Conservation (phyloP, 1,140 invertebrate species). For the Bathynomus jamesi region DNA sequence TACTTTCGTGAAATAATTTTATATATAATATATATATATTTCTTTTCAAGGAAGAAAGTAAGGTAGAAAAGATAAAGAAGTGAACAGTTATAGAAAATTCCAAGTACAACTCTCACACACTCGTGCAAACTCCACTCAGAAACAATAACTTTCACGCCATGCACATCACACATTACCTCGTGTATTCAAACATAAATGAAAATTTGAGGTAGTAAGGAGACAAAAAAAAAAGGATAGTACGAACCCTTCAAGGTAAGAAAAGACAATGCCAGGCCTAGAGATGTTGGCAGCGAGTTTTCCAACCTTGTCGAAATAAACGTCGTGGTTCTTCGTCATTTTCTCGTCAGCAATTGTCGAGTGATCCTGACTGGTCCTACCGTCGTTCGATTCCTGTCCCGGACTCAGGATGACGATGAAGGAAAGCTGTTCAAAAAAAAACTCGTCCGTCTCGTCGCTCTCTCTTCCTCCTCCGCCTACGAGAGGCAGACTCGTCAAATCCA, state of each 20-base stretch:
- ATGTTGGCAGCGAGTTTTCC: neutral
- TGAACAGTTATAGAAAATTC: neutral
- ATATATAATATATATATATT: no score
- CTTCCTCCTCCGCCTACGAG: no score
- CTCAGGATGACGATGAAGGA: neutral
- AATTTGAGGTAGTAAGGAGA: neutral
- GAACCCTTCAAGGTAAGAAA: neutral
- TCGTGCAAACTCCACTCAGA: no score
- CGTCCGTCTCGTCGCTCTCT: neutral
- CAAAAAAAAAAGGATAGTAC: neutral
- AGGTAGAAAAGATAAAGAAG: neutral
- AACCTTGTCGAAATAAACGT: neutral
- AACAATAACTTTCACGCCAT: no score
- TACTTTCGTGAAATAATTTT: no score
- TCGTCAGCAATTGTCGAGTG: no score
- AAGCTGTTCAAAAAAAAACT: neutral
- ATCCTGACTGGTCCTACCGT: no score
- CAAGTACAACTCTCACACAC: no score
- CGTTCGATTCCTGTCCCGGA: neutral
- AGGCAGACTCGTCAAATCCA: no score
- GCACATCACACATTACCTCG: neutral
- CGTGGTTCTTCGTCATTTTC: neutral
- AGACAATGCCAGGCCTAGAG: neutral
- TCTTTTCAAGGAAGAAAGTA: no score
- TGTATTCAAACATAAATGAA: neutral